Conservation (phyloP, 2,888 invertebrate species). For the Ectropis crepuscularia region DNA sequence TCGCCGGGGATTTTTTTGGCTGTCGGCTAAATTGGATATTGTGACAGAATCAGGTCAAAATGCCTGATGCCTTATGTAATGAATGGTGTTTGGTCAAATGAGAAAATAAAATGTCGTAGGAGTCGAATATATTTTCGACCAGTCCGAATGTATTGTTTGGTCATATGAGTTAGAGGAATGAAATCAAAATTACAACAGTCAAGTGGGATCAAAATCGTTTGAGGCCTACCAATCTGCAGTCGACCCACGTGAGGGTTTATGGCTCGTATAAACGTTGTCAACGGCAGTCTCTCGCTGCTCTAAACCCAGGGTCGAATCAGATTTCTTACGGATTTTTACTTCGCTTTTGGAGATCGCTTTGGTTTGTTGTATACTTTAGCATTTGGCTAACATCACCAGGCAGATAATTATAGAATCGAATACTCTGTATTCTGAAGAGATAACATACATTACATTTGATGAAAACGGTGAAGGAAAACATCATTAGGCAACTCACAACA, state of each 20-base stretch:
- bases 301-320: constrained; percentile 9
- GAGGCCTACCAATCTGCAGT: constrained; percentile 21
- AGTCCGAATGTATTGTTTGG: constrained; percentile 5
- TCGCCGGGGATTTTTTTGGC: constrained; percentile 39
- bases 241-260: constrained; percentile 27
- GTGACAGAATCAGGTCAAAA: constrained; percentile 40
- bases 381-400: too few relatives aligned
- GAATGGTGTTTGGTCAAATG: constrained; percentile 33
- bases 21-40: constrained; percentile 42
- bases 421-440: too few relatives aligned
- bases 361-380: too few relatives aligned
- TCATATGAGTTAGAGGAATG: neutral
- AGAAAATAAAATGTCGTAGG: constrained; percentile 25
- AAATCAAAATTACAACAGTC: constrained; percentile 20
- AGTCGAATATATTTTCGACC: constrained; percentile 18
- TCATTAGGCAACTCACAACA: too few relatives aligned
- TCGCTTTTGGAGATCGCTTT: neutral
- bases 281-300: constrained; percentile 12
- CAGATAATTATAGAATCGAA: too few relatives aligned
- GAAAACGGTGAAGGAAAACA: too few relatives aligned
- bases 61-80: constrained; percentile 33
- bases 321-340: constrained; percentile 6
- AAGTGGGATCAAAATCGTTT: constrained; percentile 7
- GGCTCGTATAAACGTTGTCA: constrained; percentile 21
- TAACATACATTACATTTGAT: too few relatives aligned